Evolutionary conservation across 2,113 vertebrate genomes (phyloP), one percentile per base, ranked within the genome.

Genomic region (Pongo pygmaeus): DNA sequence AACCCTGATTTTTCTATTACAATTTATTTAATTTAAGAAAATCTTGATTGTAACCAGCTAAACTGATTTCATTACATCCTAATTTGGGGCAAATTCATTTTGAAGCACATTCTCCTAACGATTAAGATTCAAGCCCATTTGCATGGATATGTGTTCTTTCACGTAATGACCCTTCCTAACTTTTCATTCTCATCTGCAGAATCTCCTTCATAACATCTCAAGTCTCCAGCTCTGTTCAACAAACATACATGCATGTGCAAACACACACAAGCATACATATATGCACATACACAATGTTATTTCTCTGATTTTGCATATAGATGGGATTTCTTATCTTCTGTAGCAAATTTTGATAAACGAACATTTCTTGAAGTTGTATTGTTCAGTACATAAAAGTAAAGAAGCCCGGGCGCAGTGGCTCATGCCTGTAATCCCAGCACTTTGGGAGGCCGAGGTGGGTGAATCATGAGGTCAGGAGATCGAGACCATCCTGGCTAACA

Each of bases 1-100:
- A 94, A 84, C 8, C 3, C 23, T 57, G 8, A 27, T 11, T n/a
- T 3, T 50, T 86, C 32, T 35, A 32, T 25, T 32, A 20, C 0
- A 91, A 9, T 74, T 87, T 50, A 50, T 79, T 92, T 61, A 74
- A 75, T 85, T 43, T 78, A 81, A 72, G n/a, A 25, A 25, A 81
- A 55, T 48, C 20, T 38, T 80, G 1, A 7, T 83, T 83, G 50
- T 9, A 23, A 18, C 4, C 25, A 61, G 4, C 23, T 86, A 57
- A 94, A 35, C 30, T n/a, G 14, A 55, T 70, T 55, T 85, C 18
- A 61, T n/a, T 64, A 3, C 10, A 25, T 2, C 81, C 11, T 43
- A 43, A n/a, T 57, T 25, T 81, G 13, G 10, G 35, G 16, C 4
- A 55, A 23, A 59, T 48, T 78, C 12, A n/a, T 1, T 78, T 92